phyloP scores from a whole-genome alignment of 2,888 invertebrate genomes.

The Watsonalla binaria region DNA sequence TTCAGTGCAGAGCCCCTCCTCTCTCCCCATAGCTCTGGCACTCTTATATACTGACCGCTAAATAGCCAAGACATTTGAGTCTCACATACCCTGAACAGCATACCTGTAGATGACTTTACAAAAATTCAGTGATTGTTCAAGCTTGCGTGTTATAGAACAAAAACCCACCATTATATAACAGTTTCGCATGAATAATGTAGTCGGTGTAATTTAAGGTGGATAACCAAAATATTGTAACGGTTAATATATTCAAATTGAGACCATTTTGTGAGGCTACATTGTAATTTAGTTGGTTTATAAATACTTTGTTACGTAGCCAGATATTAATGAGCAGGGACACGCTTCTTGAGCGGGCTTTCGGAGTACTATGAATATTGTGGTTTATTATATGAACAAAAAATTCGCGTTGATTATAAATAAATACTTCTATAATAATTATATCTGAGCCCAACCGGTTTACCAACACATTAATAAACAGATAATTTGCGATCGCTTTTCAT shows the following conservation, averaged over 20 bases:
- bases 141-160: conserved; percentile 25
- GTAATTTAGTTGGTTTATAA: conserved; percentile 30
- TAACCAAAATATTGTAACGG: conserved; percentile 21
- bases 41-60: too few relatives aligned
- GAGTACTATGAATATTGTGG: not conserved
- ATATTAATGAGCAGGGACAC: conserved; percentile 20
- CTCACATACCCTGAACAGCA: not conserved
- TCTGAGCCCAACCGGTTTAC: too few relatives aligned
- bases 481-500: too few relatives aligned
- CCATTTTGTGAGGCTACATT: conserved; percentile 29
- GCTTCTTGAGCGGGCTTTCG: conserved; percentile 3
- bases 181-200: conserved; percentile 22
- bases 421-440: too few relatives aligned
- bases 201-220: conserved; percentile 27
- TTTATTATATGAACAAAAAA: too few relatives aligned
- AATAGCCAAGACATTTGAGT: not conserved
- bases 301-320: conserved; percentile 19
- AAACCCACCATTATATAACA: conserved; percentile 17
- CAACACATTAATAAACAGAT: too few relatives aligned
- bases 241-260: conserved; percentile 40
- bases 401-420: too few relatives aligned
- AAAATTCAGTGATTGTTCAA: not conserved
- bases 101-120: not conserved
- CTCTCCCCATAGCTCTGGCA: too few relatives aligned
- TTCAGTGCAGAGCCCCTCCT: too few relatives aligned